Base-by-base conservation (phyloP, 2,113 vertebrate species). In the Sorex fumeus region DNA sequence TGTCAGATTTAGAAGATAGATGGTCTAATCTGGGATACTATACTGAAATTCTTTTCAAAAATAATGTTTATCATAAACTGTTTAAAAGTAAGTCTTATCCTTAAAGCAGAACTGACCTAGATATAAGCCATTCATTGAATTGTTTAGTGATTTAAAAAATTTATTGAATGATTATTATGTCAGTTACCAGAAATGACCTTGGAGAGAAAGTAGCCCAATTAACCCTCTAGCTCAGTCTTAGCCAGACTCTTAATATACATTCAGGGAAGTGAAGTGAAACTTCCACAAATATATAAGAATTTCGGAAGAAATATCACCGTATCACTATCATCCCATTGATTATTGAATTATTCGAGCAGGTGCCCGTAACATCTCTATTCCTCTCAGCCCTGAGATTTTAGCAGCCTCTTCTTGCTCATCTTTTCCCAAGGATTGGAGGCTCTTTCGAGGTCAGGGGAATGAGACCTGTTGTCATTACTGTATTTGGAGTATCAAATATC, bases 81-180 rank as follows among this genome's bases (percentile, higher is more conserved):
- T 84, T 84, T 1, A n/a, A 47, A 93, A 88, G 40, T 36, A 84
- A 79, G 8, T 62, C 40, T 80, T 67, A 28, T 47, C 62, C 36
- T 12, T 28, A 78, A 85, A 9, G 45, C 18, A 23, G 57, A 60
- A 19, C 57, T 60, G 21, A 23, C 57, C 23, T 60, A 60, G 57
- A 60, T 3, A 60, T 60, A 60, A 60, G 57, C 57, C 67, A 21
- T 40, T 40, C 69, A 34, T 71, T 70, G 50, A 43, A 45, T 72
- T 94, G 27, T 64, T 78, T 43, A 71, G 57, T 36, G 40, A 4
- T 15, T 50, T 74, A 23, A 71, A 62, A 19, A 40, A 50, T 72
- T 72, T 87, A 25, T 32, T 83, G 30, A 60, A 47, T 47, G 3
- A 36, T 80, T 70, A 40, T 74, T 45, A 40, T 36, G 36, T 90